These are phyloP conservation scores for Pseudopipra pipra DNA, from an alignment of 2,113 vertebrate genomes.

Conservation along the genomic window DNA sequence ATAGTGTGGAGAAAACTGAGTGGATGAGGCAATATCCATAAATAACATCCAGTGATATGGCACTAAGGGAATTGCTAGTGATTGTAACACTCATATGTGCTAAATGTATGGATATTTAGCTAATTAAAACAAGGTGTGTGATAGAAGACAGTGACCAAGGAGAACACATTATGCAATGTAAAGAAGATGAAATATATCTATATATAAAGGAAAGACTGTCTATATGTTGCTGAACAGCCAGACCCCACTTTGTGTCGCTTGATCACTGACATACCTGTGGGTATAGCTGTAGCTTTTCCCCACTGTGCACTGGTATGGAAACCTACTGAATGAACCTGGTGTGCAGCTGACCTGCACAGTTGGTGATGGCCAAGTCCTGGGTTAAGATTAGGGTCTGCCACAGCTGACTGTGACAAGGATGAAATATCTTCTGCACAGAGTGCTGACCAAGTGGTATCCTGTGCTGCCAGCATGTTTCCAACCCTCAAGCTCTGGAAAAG, in stretches of 20 bases:
- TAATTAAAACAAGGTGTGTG: background rate
- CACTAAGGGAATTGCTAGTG: background rate
- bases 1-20: background rate
- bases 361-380: background rate
- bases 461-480: background rate
- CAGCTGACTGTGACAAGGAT: background rate
- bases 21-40: background rate
- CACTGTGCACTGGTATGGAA: background rate
- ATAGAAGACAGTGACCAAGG: background rate
- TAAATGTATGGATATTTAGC: background rate
- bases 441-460: no score
- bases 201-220: background rate
- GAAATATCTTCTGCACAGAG: background rate
- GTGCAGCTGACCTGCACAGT: background rate
- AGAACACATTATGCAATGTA: background rate
- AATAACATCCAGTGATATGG: background rate
- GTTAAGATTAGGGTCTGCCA: background rate
- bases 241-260: background rate
- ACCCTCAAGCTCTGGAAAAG: fast-evolving
- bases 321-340: background rate
- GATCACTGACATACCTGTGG: background rate
- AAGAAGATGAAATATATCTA: background rate
- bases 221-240: background rate
- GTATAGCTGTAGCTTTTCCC: background rate
- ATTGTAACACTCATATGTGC: background rate